These are phyloP conservation scores for Drosophila eugracilis DNA, from an alignment of 1,140 invertebrate species.

Conservation along the genomic window DNA sequence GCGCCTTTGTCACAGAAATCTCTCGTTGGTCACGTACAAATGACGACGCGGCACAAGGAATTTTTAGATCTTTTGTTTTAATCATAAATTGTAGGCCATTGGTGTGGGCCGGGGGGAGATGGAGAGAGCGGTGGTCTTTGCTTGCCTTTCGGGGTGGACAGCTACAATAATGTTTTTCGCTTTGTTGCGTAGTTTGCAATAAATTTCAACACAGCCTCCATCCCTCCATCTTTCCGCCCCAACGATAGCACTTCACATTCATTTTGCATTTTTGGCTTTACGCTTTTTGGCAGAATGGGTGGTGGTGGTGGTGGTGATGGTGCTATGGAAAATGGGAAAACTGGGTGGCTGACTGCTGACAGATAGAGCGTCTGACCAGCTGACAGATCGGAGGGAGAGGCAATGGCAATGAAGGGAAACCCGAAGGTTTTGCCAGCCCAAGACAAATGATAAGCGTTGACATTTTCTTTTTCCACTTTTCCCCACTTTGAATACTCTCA, in stretches of 20 bases:
- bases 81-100: slow-evolving; percentile 66
- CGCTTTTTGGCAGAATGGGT: slow-evolving; percentile 40
- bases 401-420: neutral
- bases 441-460: slow-evolving; percentile 68
- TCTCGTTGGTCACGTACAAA: slow-evolving; percentile 58
- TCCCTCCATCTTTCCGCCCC: slow-evolving; percentile 4
- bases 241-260: slow-evolving; percentile 66
- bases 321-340: neutral
- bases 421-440: slow-evolving; percentile 16
- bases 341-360: slow-evolving; percentile 31
- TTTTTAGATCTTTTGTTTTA: slow-evolving; percentile 74
- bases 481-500: slow-evolving; percentile 3
- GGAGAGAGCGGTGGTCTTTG: neutral
- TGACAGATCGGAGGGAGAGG: slow-evolving; percentile 27
- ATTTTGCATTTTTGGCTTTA: slow-evolving; percentile 72
- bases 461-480: slow-evolving; percentile 39
- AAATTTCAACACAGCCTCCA: slow-evolving; percentile 53
- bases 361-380: slow-evolving; percentile 38
- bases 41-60: slow-evolving; percentile 25
- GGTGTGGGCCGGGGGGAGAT: neutral
- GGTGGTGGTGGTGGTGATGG: neutral
- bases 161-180: slow-evolving; percentile 49
- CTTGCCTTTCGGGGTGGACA: slow-evolving; percentile 17
- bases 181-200: slow-evolving; percentile 65
- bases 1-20: slow-evolving; percentile 38